Evolutionary conservation across 2,113 vertebrate genomes (phyloP), one percentile per base, ranked within the genome.

Genomic region (Oenanthe oenanthe): DNA sequence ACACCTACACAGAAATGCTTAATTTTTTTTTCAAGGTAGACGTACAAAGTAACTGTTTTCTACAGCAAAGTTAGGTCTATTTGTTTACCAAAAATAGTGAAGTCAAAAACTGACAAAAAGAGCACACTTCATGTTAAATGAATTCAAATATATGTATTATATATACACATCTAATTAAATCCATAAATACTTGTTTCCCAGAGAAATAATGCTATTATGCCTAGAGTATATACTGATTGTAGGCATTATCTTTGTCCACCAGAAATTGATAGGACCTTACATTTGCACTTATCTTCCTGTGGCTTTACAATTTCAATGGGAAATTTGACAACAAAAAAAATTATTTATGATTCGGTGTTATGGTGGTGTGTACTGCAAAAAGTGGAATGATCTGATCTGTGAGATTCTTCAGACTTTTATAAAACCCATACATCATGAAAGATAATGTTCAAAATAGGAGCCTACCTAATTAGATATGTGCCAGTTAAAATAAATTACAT

Each of bases 401-500:
- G 43, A 82, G 31, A 80, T 91, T 79, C 32, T 88, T 92, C 31
- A 65, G 38, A 5, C 45, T 81, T 42, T 78, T 80, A 38, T 21
- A 78, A 93, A 91, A 65, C 14, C 1, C 24, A 73, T 56, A 34
- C 38, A 53, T 67, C 54, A 77, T 71, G 36, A 56, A 80, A 77
- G 28, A 58, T 18, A 43, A 14, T 14, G 12, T 86, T 80, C 38
- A 77, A 94, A 92, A 85, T 47, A 58, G 5, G 8, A 58, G 21
- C 21, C 11, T 38, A 14, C 8, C 14, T 83, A 80, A 86, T 88
- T 50, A 96, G 20, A 36, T 66, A 85, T 45, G 6, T 82, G 54
- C 40, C 67, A 89, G 42, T 34, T 56, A 80, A 92, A 96, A 94
- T 31, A 91, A 83, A 79, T 83, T 57, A 77, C 56, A 58, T 62